Base-by-base conservation (phyloP, 2,113 vertebrate genomes). In the Amphilophus citrinellus region DNA sequence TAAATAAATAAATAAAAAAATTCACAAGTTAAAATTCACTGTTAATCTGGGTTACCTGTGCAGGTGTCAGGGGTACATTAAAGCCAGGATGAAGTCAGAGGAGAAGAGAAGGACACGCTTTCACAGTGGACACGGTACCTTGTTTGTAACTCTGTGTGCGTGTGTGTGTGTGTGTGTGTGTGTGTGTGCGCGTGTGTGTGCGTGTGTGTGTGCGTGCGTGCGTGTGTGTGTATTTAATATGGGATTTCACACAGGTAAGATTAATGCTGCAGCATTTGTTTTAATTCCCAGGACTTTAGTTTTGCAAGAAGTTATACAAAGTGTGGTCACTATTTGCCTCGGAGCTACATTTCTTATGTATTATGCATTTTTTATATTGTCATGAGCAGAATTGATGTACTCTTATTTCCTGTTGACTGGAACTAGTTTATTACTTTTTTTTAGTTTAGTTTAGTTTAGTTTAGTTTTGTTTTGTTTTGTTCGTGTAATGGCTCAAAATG, bases 21-120 rank as follows among this genome's bases (percentile, higher is more conserved):
- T 22, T 22, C 22, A 22, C 22, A 22, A 22, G 22, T 22, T 22
- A 22, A 22, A 22, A 22, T 22, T 22, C 22, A 22, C n/a, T 61
- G 20, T 20, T 59, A 24, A 65, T 56, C 18, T 82, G 80, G 4
- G 85, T 83, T 6, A 79, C 7, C 47, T 88, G 30, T 89, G 37
- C 96, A 99, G 98, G 92, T 99, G 98, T 94, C 98, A 99, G 30
- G 97, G 98, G 90, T 99, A 99, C 90, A 99, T 99, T 92, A 99
- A 99, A 91, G 97, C 98, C 85, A 98, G 98, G 95, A 98, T 99
- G 97, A 98, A 99, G 94, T 98, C 98, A 76, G 97, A 99, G 90
- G 98, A 98, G 92, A 98, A 98, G 94, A 97, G 97, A 92, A 97
- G 97, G 91, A 96, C 97, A 75, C 96, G 97, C 76, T 96, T 98